A percentile compares a stretch with the other conserved stretches of the same genome.
Evolutionary conservation across 2,797 vertebrate species (phyloP).

Genomic region (Brachyalestes nurse): DNA sequence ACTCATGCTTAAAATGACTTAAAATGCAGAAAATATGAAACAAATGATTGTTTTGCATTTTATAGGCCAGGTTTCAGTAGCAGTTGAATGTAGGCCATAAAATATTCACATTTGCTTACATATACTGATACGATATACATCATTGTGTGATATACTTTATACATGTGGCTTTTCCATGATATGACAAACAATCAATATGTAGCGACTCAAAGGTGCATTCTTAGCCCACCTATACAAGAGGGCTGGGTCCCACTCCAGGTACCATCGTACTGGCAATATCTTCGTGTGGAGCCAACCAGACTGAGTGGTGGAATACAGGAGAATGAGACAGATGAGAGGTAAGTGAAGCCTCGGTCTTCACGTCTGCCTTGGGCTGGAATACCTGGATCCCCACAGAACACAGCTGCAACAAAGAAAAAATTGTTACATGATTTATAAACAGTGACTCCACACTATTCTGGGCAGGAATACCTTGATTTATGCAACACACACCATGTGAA

Average conservation of each 20-base stretch:
- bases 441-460: neutral
- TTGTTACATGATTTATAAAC: neutral
- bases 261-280: conserved; percentile 96
- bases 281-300: conserved; percentile 89
- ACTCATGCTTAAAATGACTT: neutral
- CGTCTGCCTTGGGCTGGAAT: conserved; percentile 87
- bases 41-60: no score
- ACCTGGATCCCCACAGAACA: conserved; percentile 97
- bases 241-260: conserved; percentile 96
- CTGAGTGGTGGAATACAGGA: conserved; percentile 88
- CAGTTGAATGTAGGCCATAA: no score
- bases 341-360: conserved; percentile 95
- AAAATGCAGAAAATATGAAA: neutral
- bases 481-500: neutral
- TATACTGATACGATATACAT: no score
- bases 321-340: conserved; percentile 93
- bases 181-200: neutral
- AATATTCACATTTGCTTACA: no score
- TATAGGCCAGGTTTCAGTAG: no score
- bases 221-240: conserved; percentile 90
- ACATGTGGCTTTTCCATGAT: no score
- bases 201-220: neutral
- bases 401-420: conserved; percentile 76
- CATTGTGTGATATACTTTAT: no score
- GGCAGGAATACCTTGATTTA: neutral